Conservation (phyloP, 2,797 vertebrate genomes). For the Pygocentrus nattereri region DNA sequence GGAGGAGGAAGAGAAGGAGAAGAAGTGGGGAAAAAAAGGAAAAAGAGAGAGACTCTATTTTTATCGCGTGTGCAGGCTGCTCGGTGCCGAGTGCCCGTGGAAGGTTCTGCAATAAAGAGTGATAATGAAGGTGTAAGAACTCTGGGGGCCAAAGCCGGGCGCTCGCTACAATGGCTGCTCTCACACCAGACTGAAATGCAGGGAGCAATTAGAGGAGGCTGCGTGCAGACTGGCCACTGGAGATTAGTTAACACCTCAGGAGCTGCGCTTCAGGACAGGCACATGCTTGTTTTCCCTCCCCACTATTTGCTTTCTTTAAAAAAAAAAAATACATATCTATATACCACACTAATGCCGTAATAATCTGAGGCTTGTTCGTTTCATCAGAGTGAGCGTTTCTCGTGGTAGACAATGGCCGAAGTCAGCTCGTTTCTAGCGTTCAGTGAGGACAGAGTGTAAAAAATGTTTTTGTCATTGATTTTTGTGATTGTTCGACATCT, state of each 20-base stretch:
- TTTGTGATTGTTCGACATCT: constrained; percentile 37
- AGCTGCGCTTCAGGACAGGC: constrained; percentile 85
- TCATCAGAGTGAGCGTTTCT: constrained; percentile 72
- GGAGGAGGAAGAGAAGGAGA: constrained; percentile 68
- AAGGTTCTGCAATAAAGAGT: constrained; percentile 96
- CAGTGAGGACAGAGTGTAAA: neutral
- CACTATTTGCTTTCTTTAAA: constrained; percentile 70
- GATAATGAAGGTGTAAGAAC: constrained; percentile 98
- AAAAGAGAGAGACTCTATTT: constrained; percentile 82
- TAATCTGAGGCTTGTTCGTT: constrained; percentile 73
- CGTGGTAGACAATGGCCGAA: constrained; percentile 47
- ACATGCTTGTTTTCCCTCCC: constrained; percentile 79
- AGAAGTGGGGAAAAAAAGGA: constrained; percentile 12
- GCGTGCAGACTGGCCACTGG: constrained; percentile 86
- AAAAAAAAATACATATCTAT: constrained; percentile 56
- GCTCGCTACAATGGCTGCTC: constrained; percentile 91
- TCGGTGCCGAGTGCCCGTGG: constrained; percentile 88
- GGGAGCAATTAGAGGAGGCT: constrained; percentile 93
- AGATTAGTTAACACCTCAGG: constrained; percentile 91
- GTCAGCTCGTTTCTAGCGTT: constrained; percentile 14
- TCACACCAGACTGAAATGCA: constrained; percentile 91
- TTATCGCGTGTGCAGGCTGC: constrained; percentile 92
- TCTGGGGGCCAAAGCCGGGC: constrained; percentile 86
- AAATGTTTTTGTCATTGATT: constrained; percentile 48
- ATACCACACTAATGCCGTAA: constrained; percentile 71